These are phyloP conservation scores for Caenorhabditis uteleia DNA, from an alignment of 2,888 invertebrate genomes.

Conservation along the genomic window DNA sequence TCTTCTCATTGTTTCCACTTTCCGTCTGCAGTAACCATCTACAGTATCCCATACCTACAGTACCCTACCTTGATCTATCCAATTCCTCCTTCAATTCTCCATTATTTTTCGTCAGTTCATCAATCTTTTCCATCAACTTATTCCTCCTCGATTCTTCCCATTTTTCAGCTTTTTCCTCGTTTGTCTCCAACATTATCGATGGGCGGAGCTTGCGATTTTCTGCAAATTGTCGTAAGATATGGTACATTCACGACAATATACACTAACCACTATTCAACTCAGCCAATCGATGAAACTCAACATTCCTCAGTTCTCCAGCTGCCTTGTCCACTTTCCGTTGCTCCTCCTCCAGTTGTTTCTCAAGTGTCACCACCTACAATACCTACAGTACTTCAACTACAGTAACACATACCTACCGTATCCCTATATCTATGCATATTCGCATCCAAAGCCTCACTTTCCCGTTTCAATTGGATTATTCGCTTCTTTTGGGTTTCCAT, in stretches of 20 bases:
- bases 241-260: background rate
- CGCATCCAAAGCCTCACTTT: conserved; percentile 22
- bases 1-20: conserved; percentile 11
- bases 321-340: conserved; percentile 17
- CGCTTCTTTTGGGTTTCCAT: conserved; percentile 14
- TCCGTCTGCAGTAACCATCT: conserved; percentile 7
- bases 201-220: conserved; percentile 22
- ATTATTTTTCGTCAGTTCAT: conserved; percentile 10
- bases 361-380: conserved; percentile 23
- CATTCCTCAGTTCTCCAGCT: conserved; percentile 26
- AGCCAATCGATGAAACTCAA: conserved; percentile 18
- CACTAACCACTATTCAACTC: conserved; percentile 17
- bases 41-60: background rate
- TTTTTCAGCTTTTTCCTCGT: conserved; percentile 16
- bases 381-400: background rate
- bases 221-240: conserved; percentile 1
- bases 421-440: conserved; percentile 6
- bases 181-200: conserved; percentile 16
- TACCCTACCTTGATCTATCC: conserved; percentile 14
- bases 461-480: conserved; percentile 27
- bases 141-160: conserved; percentile 8
- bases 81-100: conserved; percentile 16
- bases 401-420: conserved; percentile 1
- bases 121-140: conserved; percentile 11
- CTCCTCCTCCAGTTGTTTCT: conserved; percentile 15